Conservation (phyloP, 2,113 vertebrate species). For the Malurus melanocephalus region DNA sequence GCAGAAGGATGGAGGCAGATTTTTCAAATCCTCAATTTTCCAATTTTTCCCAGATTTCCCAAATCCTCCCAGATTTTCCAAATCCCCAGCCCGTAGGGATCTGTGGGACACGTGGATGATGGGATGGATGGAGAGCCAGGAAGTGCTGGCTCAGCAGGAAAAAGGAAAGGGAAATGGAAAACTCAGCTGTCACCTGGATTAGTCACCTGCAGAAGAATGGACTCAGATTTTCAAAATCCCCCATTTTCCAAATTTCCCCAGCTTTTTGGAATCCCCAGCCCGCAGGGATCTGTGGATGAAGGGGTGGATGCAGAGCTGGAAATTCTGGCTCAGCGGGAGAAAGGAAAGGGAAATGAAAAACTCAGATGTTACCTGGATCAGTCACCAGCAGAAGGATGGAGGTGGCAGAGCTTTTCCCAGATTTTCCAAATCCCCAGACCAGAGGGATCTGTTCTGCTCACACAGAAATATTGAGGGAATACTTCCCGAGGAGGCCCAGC, state of each 20-base stretch:
- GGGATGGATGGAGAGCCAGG: neutral
- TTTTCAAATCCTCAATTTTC: too few relatives aligned
- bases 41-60: too few relatives aligned
- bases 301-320: neutral
- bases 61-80: too few relatives aligned
- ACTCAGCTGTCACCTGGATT: neutral
- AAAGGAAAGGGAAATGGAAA: neutral
- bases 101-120: neutral
- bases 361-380: neutral
- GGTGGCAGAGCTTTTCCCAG: too few relatives aligned
- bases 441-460: neutral
- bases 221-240: too few relatives aligned
- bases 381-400: neutral
- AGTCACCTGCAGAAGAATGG: neutral
- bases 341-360: neutral
- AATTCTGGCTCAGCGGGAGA: neutral
- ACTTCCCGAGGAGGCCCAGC: neutral
- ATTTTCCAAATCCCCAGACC: too few relatives aligned
- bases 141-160: neutral
- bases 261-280: too few relatives aligned
- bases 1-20: neutral
- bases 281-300: neutral
- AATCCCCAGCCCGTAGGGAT: neutral
- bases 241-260: too few relatives aligned
- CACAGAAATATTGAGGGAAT: neutral